Conservation (phyloP, 2,797 vertebrate genomes). For the Rhinatrema bivittatum region DNA sequence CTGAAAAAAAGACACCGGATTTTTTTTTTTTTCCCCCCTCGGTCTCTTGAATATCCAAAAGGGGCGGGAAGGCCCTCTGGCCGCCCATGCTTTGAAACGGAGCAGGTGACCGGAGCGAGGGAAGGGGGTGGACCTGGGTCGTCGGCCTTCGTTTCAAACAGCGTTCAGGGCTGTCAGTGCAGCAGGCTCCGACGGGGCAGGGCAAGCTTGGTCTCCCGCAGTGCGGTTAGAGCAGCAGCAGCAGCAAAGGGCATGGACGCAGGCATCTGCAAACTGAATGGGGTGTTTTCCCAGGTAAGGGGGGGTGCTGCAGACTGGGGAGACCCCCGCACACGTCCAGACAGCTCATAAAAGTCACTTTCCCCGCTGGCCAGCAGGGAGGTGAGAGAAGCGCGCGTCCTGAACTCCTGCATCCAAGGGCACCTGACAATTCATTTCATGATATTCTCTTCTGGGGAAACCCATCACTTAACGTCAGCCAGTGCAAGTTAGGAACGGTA, state of each 20-base stretch:
- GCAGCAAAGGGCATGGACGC: constrained; percentile 10
- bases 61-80: too few relatives aligned
- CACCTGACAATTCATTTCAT: too few relatives aligned
- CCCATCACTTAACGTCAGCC: too few relatives aligned
- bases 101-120: not conserved
- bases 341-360: not conserved
- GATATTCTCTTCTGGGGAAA: too few relatives aligned
- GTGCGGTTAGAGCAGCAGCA: fast-evolving
- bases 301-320: not conserved
- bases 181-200: not conserved
- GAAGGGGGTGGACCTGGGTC: constrained; percentile 9
- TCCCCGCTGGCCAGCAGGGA: too few relatives aligned
- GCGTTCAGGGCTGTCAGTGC: constrained; percentile 14
- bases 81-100: too few relatives aligned
- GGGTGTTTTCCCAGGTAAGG: constrained; percentile 27
- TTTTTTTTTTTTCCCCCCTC: too few relatives aligned
- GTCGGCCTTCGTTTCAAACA: constrained; percentile 28
- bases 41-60: too few relatives aligned
- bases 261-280: constrained; percentile 26
- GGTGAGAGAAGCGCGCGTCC: too few relatives aligned
- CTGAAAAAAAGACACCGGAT: too few relatives aligned
- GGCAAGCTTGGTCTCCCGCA: constrained; percentile 4
- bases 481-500: too few relatives aligned
- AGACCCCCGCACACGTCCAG: not conserved
- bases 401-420: too few relatives aligned